These are phyloP conservation scores for Diaphora mendica DNA, from an alignment of 2,888 invertebrate genomes.

Conservation along the genomic window DNA sequence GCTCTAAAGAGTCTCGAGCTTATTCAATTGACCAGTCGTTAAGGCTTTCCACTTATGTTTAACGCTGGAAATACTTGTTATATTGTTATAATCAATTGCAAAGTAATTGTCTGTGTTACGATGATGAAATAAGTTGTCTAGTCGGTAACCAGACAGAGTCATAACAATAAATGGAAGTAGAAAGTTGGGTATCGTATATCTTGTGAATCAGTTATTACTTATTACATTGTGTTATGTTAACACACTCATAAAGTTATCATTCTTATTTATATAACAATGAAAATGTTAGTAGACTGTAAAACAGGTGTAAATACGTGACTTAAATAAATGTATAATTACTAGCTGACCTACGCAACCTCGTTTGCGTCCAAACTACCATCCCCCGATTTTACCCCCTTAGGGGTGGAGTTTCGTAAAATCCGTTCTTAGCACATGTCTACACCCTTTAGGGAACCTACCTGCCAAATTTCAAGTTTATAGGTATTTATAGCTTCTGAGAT, in stretches of 20 bases:
- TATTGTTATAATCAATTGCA: background rate
- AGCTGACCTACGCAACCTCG: too few relatives aligned
- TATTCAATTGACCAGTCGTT: conserved; percentile 57
- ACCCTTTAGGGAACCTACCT: too few relatives aligned
- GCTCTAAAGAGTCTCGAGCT: conserved; percentile 54
- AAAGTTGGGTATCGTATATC: conserved; percentile 13
- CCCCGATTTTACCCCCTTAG: too few relatives aligned
- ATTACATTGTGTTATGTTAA: conserved; percentile 6
- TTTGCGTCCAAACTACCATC: too few relatives aligned
- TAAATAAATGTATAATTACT: background rate
- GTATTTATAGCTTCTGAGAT: too few relatives aligned
- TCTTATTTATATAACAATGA: background rate
- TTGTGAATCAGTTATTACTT: conserved; percentile 5
- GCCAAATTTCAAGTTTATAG: too few relatives aligned
- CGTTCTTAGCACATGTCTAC: too few relatives aligned
- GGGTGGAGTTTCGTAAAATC: too few relatives aligned
- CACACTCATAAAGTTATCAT: conserved; percentile 13
- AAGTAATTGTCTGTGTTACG: conserved; percentile 4
- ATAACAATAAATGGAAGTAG: conserved; percentile 13
- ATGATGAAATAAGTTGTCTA: conserved; percentile 15
- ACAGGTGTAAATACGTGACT: background rate
- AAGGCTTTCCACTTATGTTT: conserved; percentile 21
- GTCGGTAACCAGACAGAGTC: conserved; percentile 14
- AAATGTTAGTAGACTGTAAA: background rate
- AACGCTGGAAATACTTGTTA: background rate